Base-by-base conservation (phyloP, 2,113 vertebrate species). In the Pelobates fuscus region DNA sequence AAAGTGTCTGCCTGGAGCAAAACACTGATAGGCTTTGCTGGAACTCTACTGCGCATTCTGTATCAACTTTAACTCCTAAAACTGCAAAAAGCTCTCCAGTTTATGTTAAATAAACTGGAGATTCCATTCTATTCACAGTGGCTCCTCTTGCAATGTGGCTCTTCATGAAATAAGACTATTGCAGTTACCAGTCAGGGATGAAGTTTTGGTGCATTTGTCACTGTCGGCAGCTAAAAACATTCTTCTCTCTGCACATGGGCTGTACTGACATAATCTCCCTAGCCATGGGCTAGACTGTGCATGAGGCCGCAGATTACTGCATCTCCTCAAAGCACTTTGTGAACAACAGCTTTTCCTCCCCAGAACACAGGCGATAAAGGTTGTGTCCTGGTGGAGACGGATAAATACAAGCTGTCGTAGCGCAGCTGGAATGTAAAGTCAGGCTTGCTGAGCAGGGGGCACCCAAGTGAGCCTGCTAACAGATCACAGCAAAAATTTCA, bases 371-470 rank as follows among this genome's bases (percentile, higher is more conserved):
- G 60, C 63, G 70, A 72, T 72, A 72, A 72, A 72, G 70, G 70
- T 63, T 71, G 70, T 71, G 59, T 63, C 70, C 70, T 49, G 70
- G 70, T 37, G 59, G 44, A 64, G 59, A 63, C 27, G 15, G 70
- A 72, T 72, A 64, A 72, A 72, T 62, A 72, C 60, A 72, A 49
- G 70, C 59, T 63, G 70, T 63, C 70, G 18, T 72, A 72, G 70
- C 59, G 44, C 59, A 72, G 70, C 70, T 72, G 70, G 70, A 71
- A 72, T 63, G 59, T 63, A 54, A 72, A 63, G 70, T 43, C 23
- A 25, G 44, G 27, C 14, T 23, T 25, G 44, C 26, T 52, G 43
- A 71, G 59, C 14, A 49, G 41, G 57, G 41, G 57, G 68, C 32
- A 52, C 58, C 29, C 69, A 52, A 52, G 69, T 58, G 69, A 71